Conservation (phyloP, 2,113 vertebrate species). For the Zosterops borbonicus region DNA sequence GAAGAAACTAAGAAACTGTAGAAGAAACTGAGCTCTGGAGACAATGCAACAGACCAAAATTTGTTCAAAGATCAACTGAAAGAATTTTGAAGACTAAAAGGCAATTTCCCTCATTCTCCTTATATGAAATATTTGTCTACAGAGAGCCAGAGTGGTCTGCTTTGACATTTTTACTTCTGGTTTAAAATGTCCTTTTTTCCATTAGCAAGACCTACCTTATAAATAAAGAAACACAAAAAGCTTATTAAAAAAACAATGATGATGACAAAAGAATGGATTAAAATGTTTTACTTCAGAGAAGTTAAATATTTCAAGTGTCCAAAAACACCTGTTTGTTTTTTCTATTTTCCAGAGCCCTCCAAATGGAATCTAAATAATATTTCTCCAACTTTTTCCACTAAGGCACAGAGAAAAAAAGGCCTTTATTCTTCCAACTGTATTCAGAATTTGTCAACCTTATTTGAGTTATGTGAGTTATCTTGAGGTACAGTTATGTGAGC, state of each 20-base stretch:
- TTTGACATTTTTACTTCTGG: not conserved
- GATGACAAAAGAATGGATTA: not conserved
- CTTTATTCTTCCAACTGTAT: not conserved
- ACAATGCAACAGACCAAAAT: not conserved
- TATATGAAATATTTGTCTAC: not conserved
- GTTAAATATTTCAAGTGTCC: not conserved
- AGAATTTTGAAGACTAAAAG: constrained; percentile 4
- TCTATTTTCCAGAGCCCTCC: not conserved
- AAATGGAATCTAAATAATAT: not conserved
- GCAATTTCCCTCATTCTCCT: not conserved
- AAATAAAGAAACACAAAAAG: not conserved
- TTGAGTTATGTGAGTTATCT: not conserved
- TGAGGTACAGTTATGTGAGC: not conserved
- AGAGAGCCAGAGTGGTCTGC: not conserved
- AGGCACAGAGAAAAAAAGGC: not conserved
- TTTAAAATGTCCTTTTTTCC: not conserved
- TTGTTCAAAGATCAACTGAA: not conserved
- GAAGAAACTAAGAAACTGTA: not conserved
- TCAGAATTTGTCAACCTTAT: not conserved
- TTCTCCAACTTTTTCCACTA: not conserved
- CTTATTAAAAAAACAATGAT: not conserved
- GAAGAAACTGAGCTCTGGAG: not conserved
- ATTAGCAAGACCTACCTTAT: not conserved
- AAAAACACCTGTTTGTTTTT: not conserved
- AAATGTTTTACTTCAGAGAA: not conserved